A percentile compares a stretch with the other conserved stretches of the same genome.
Conservation (phyloP, 2,888 invertebrate genomes). For the Zhengitettix transpicula region DNA sequence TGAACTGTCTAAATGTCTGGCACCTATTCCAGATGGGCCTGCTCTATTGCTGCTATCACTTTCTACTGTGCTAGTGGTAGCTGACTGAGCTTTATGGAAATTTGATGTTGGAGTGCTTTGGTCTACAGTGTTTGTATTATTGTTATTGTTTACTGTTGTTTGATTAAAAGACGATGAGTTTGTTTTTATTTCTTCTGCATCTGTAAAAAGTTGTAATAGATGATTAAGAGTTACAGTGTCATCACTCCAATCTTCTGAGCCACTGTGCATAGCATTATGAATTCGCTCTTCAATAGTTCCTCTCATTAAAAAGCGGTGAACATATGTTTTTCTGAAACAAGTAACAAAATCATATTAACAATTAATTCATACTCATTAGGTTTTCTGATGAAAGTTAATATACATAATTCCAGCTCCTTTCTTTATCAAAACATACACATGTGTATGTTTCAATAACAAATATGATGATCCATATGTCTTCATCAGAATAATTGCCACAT, state of each 20-base stretch:
- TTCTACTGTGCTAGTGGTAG: too few species aligned
- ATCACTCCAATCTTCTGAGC: conserved; percentile 26
- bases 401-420: not conserved
- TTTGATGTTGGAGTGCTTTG: too few species aligned
- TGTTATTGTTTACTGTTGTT: too few species aligned
- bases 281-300: conserved; percentile 57
- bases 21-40: too few species aligned
- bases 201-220: conserved; percentile 24
- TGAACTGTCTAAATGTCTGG: too few species aligned
- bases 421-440: too few species aligned
- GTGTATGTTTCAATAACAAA: too few species aligned
- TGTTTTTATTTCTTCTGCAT: not conserved
- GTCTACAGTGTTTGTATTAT: too few species aligned
- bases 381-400: not conserved
- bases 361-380: not conserved
- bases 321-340: conserved; percentile 37
- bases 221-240: conserved; percentile 28
- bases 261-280: conserved; percentile 29
- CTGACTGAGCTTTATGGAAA: too few species aligned
- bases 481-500: too few species aligned
- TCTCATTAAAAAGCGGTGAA: conserved; percentile 51
- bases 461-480: too few species aligned
- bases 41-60: too few species aligned
- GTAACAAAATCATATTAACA: conserved; percentile 3
- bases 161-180: not conserved